Percentiles rank a stretch among this genome's conserved stretches.
phyloP scores from a whole-genome alignment of 1,140 invertebrate genomes.

The Drosophila prosaltans region DNA sequence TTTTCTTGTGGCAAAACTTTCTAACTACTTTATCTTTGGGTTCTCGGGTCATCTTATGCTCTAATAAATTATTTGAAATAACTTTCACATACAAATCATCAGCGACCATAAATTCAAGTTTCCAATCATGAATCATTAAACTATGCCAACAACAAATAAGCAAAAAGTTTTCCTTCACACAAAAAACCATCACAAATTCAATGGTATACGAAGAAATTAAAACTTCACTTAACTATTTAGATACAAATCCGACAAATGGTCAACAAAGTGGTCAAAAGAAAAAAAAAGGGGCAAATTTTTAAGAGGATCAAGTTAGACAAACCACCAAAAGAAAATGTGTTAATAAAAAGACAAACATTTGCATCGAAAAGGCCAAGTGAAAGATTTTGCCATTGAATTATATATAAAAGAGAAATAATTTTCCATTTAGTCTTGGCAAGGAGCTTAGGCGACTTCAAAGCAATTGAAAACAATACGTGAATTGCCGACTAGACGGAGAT shows the following conservation, averaged over 20 bases:
- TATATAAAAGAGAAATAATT: conserved; percentile 56
- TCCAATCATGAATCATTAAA: conserved; percentile 72
- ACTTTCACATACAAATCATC: conserved; percentile 46
- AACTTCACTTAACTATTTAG: conserved; percentile 66
- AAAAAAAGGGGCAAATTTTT: conserved; percentile 29
- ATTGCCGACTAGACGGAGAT: conserved; percentile 32
- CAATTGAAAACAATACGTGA: neutral
- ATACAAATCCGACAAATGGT: conserved; percentile 62
- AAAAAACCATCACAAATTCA: conserved; percentile 32
- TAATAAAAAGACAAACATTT: conserved; percentile 63
- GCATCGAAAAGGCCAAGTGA: conserved; percentile 14
- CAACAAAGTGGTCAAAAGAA: conserved; percentile 29
- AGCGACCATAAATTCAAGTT: conserved; percentile 53
- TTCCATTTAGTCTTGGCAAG: conserved; percentile 1
- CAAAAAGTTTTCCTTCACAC: conserved; percentile 23
- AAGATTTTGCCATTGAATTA: conserved; percentile 1
- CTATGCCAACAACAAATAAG: conserved; percentile 43
- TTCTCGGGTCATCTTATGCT: conserved; percentile 5
- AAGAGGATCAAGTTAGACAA: conserved; percentile 12
- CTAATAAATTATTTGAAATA: conserved; percentile 46
- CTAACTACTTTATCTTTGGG: conserved; percentile 13
- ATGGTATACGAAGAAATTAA: conserved; percentile 52
- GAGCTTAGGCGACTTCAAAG: conserved; percentile 16
- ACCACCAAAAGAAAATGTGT: conserved; percentile 48
- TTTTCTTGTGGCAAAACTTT: conserved; percentile 3